Percentiles rank a stretch among this genome's conserved stretches.
Conservation (phyloP, 2,113 vertebrate genomes). For the Pandion haliaetus region DNA sequence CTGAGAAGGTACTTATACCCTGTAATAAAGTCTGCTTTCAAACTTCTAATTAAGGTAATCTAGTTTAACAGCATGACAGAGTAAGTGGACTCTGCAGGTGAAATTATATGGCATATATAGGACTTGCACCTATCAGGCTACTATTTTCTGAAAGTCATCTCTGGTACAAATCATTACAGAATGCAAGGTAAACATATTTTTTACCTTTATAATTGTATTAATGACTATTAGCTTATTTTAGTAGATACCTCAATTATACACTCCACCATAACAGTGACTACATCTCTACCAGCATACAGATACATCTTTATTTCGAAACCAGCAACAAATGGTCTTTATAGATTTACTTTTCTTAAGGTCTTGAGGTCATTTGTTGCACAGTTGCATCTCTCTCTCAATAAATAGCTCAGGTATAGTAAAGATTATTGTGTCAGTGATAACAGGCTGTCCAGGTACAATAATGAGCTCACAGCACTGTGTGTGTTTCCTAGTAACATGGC, state of each 20-base stretch:
- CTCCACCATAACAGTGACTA: neutral
- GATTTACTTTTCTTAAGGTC: neutral
- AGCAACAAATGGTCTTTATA: neutral
- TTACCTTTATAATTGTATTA: neutral
- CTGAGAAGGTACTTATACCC: neutral
- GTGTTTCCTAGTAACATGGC: neutral
- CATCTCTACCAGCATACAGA: neutral
- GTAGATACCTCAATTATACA: neutral
- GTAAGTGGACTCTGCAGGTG: neutral
- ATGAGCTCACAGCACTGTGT: neutral
- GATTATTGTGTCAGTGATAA: neutral
- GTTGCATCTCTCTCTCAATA: neutral
- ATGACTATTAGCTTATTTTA: neutral
- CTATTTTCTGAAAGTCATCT: neutral
- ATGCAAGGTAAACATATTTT: neutral
- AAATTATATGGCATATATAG: neutral
- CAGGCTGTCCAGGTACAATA: neutral
- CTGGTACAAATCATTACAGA: neutral
- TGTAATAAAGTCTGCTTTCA: neutral
- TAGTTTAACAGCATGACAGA: neutral
- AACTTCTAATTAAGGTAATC: neutral
- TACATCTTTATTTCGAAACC: neutral
- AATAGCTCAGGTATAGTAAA: neutral
- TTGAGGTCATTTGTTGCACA: conserved; percentile 1
- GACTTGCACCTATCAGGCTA: neutral